A percentile compares a stretch with the other conserved stretches of the same genome.
Evolutionary conservation across 2,888 invertebrate species (phyloP).

Genomic region (Odontothrips loti): DNA sequence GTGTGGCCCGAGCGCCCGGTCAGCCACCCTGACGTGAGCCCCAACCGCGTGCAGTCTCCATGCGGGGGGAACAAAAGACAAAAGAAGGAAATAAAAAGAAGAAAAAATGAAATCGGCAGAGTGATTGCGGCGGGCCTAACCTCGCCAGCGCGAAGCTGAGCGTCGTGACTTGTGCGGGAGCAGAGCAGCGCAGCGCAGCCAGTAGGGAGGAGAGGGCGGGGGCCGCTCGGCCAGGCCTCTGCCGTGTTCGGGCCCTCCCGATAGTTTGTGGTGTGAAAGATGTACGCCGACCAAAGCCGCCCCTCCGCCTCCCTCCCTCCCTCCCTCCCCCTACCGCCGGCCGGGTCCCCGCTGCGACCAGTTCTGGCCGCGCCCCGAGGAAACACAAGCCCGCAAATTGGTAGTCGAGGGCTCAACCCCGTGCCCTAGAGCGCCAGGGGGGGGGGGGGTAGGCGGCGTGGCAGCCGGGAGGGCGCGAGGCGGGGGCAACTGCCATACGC

Average conservation of each 20-base stretch:
- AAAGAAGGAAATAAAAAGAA: background rate
- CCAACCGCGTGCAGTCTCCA: background rate
- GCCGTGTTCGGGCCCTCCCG: background rate
- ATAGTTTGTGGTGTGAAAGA: conserved; percentile 10
- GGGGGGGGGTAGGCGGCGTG: background rate
- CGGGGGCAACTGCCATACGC: no score
- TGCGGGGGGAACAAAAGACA: background rate
- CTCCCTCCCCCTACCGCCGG: no score
- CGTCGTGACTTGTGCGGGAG: background rate
- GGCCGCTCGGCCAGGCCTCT: background rate
- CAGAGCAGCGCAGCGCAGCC: background rate
- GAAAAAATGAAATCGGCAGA: background rate
- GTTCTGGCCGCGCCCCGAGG: background rate
- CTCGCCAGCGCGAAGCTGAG: background rate
- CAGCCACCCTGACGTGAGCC: background rate
- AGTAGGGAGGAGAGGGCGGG: background rate
- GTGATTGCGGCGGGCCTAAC: background rate
- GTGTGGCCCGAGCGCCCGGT: background rate
- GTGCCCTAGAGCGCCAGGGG: no score
- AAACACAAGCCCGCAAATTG: background rate
- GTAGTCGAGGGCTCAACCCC: conserved; percentile 5
- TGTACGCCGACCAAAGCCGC: background rate
- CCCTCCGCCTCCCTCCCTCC: background rate
- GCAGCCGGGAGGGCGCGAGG: background rate
- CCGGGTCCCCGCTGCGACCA: background rate